Percentiles rank a stretch among this genome's conserved stretches.
These are phyloP conservation scores for Salarias fasciatus DNA, from an alignment of 2,797 vertebrate species.

Conservation along the genomic window DNA sequence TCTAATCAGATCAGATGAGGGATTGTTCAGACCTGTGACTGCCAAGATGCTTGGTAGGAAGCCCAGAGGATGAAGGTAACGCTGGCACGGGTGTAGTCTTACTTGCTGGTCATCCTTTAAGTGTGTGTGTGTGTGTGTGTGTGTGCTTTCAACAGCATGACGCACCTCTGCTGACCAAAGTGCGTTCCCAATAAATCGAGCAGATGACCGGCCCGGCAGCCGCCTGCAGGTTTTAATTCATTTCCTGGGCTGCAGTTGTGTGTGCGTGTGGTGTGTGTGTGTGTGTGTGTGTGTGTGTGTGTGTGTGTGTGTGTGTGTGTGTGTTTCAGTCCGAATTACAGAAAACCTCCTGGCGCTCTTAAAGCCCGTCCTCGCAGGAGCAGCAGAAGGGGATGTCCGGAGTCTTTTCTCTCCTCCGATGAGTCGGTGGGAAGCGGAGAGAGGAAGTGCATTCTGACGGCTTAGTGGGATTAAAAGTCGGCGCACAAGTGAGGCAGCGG, in stretches of 20 bases:
- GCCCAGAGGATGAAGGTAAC: slow-evolving; percentile 27
- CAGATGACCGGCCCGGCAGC: slow-evolving; percentile 49
- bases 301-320: slow-evolving; percentile 24
- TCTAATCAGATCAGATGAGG: slow-evolving; percentile 67
- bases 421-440: slow-evolving; percentile 42
- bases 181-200: slow-evolving; percentile 50
- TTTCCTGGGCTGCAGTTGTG: slow-evolving; percentile 46
- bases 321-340: slow-evolving; percentile 40
- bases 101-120: slow-evolving; percentile 47
- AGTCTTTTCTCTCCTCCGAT: slow-evolving; percentile 23
- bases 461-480: slow-evolving; percentile 62
- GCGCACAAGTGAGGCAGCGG: slow-evolving; percentile 31
- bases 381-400: slow-evolving; percentile 42
- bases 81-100: slow-evolving; percentile 41
- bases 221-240: slow-evolving; percentile 70
- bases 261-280: slow-evolving; percentile 25
- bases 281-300: slow-evolving; percentile 16
- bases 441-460: slow-evolving; percentile 53
- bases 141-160: slow-evolving; percentile 5
- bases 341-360: slow-evolving; percentile 58
- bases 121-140: slow-evolving; percentile 33
- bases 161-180: slow-evolving; percentile 39
- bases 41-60: slow-evolving; percentile 53
- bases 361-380: slow-evolving; percentile 45
- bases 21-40: slow-evolving; percentile 62